Evolutionary conservation across 2,888 invertebrate genomes (phyloP).

Genomic region (Tridacna gigas): DNA sequence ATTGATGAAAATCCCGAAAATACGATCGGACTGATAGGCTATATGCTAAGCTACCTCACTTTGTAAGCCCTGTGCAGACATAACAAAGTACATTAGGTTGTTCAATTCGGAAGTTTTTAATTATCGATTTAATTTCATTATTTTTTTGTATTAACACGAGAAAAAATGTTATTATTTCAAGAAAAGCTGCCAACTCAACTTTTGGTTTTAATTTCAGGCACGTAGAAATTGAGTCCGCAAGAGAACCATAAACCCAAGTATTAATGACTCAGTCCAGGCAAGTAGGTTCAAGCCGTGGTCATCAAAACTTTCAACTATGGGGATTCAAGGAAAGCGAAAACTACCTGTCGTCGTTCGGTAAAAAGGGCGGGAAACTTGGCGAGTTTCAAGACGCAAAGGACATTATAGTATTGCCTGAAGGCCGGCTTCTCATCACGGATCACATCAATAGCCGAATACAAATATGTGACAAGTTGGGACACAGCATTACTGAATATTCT

Average conservation of each 20-base stretch:
- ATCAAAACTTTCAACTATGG: neutral
- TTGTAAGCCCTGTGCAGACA: no score
- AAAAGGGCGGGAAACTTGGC: constrained; percentile 56
- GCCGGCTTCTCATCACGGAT: constrained; percentile 74
- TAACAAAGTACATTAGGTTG: no score
- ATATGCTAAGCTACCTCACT: no score
- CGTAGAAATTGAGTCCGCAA: neutral
- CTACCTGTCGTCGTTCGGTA: constrained; percentile 58
- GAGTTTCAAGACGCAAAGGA: constrained; percentile 70
- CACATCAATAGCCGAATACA: constrained; percentile 75
- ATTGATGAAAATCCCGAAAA: no score
- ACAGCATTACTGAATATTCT: constrained; percentile 56
- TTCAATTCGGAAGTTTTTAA: no score
- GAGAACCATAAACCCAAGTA: neutral
- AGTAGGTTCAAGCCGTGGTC: neutral
- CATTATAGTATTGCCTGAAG: constrained; percentile 57
- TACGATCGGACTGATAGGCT: no score
- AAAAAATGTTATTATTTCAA: neutral
- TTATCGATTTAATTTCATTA: neutral
- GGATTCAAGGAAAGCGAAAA: constrained; percentile 2
- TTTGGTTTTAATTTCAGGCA: neutral
- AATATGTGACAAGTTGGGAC: constrained; percentile 69
- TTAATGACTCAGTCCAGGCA: neutral
- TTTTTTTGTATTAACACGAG: neutral
- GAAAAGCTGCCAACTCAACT: neutral